Evolutionary conservation across 2,113 vertebrate species (phyloP), one percentile per base, ranked within the genome.

Genomic region (Morphnarchus princeps): DNA sequence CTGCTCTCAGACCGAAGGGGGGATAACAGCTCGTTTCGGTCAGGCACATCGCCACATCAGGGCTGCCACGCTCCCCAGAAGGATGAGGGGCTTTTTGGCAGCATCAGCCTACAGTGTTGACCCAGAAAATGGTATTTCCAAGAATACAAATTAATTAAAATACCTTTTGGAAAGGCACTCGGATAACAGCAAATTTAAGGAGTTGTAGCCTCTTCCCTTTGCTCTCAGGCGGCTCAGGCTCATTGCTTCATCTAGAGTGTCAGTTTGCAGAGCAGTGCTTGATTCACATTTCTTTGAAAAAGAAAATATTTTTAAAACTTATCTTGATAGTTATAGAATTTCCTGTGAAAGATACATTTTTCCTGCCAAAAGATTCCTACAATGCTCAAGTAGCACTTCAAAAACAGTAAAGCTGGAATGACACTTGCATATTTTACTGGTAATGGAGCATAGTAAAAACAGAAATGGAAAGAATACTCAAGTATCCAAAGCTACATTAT

Each of bases 271-370:
- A 54, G 66, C 78, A 67, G 19, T 16, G 58, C 71, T 93, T 58
- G 62, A 83, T 82, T 90, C 89, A 77, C 85, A 89, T 82, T 95
- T 93, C 79, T 63, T 55, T 45, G 54, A 91, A 69, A 93, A 96
- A 43, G 67, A 93, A 95, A 95, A 91, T 85, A 92, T 94, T 96
- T 95, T 81, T 22, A 28, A 94, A 94, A 94, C 84, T 97, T 97
- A 97, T 96, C 96, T 97, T 86, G 90, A 95, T 95, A 93, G 78
- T 77, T 66, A 82, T 28, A 97, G 95, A 95, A 97, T 96, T 97
- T 96, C 92, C 65, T 92, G 70, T 90, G 93, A 96, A 96, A 95
- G 92, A 97, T 80, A 90, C 62, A 38, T 80, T 95, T 97, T 93
- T 77, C 58, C 79, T 96, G 96, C 96, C 95, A 95, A 83, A 96